Base-by-base conservation (phyloP, 2,113 vertebrate genomes). In the Mesembrinibis cayennensis region DNA sequence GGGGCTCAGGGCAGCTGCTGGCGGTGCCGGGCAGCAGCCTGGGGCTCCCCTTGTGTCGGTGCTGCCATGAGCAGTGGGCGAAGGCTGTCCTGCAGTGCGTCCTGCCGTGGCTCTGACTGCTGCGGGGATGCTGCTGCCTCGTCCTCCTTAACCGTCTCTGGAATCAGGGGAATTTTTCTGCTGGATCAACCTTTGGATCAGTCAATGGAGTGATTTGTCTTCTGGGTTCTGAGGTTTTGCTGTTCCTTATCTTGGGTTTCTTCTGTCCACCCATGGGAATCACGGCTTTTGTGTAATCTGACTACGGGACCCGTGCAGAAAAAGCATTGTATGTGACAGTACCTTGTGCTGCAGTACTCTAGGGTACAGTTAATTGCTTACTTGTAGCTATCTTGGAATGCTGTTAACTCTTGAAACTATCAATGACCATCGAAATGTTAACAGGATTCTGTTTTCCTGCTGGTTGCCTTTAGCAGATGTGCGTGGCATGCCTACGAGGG, bases 11-110 rank as follows among this genome's bases (percentile, higher is more conserved):
- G 47, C 18, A 36, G 36, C 5, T 56, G 58, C 52, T 77, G 72
- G 78, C 34, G 38, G 32, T 36, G 42, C n/a, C 0, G 3, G 34
- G 77, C 23, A 63, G 86, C 40, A 53, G 34, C 21, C 26, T 38
- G 63, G 32, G 18, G 5, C 40, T 80, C 45, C 16, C 42, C 29
- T 74, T n/a, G 20, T 12, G 19, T 12, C 0, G 0, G 20, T 27
- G 34, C 22, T 55, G 40, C 30, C n/a, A 14, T 0, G 0, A 67
- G 42, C 29, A 30, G 13, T 0, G 4, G 40, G 8, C 34, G 36
- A 18, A 70, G 25, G 7, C 21, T 66, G 67, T 40, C 21, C 34
- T 11, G 1, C 7, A 6, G 40, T 1, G 1, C 29, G 29, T 47
- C 40, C 58, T 49, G n/a, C 0, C 3, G 40, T 4, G 13, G 62